These are phyloP conservation scores for Caenorhabditis brenneri DNA, from an alignment of 1,140 invertebrate genomes.

Conservation along the genomic window DNA sequence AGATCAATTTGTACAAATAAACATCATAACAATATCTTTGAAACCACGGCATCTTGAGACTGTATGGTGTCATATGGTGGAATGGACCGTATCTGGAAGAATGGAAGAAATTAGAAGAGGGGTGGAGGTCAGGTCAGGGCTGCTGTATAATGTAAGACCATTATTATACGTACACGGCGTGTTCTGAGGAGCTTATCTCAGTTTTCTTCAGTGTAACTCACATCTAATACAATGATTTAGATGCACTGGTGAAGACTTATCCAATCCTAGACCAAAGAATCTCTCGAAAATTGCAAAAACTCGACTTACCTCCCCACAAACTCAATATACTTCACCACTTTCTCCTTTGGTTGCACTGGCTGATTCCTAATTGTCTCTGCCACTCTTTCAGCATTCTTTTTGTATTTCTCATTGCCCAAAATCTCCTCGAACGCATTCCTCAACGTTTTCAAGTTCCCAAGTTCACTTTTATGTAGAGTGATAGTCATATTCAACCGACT, in stretches of 20 bases:
- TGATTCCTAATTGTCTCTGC: background rate
- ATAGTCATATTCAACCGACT: slow-evolving; percentile 49
- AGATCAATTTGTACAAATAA: background rate
- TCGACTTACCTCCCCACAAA: slow-evolving; percentile 34
- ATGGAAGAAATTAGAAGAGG: no score
- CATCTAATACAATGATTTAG: no score
- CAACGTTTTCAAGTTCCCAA: background rate
- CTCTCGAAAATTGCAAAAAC: no score
- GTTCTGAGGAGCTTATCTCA: no score
- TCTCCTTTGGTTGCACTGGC: background rate
- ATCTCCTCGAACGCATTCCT: slow-evolving; percentile 27
- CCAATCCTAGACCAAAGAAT: no score
- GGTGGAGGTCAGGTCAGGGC: no score
- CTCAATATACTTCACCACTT: slow-evolving; percentile 7
- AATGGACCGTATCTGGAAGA: slow-evolving; percentile 18
- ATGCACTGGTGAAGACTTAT: no score
- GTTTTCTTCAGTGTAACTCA: no score
- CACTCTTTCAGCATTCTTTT: background rate
- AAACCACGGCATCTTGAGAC: background rate
- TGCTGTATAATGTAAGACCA: background rate
- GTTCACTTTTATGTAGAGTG: slow-evolving; percentile 45
- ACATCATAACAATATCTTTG: background rate
- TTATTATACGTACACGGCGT: background rate
- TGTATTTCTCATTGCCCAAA: slow-evolving; percentile 39
- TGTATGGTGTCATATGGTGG: background rate